A percentile compares a stretch with the other conserved stretches of the same genome.
Conservation (phyloP, 2,888 invertebrate species). For the Agonopterix heracliana region DNA sequence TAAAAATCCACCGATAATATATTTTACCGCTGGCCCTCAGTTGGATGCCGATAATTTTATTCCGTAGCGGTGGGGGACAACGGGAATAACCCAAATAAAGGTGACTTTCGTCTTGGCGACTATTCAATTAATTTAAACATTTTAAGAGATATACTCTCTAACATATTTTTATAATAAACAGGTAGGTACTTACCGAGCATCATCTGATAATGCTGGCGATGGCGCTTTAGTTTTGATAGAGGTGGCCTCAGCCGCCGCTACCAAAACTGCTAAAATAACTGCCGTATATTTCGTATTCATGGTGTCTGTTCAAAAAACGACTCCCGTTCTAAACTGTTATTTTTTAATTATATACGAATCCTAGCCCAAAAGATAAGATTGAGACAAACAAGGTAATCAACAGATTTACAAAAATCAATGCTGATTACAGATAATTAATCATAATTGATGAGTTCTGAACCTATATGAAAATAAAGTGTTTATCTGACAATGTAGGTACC, state of each 20-base stretch:
- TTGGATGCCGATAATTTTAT: no score
- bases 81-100: no score
- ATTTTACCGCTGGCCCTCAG: no score
- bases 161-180: no score
- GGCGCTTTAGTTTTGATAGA: constrained; percentile 21
- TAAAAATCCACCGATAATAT: no score
- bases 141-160: no score
- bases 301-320: constrained; percentile 18
- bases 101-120: no score
- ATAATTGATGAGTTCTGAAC: constrained; percentile 35
- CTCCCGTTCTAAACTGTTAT: constrained; percentile 12
- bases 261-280: constrained; percentile 34
- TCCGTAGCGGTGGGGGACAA: no score
- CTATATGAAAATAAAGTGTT: background rate
- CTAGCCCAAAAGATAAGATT: constrained; percentile 27
- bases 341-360: constrained; percentile 30
- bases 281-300: constrained; percentile 45
- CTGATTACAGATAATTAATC: constrained; percentile 28
- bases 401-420: constrained; percentile 20
- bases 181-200: constrained; percentile 22
- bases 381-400: constrained; percentile 28
- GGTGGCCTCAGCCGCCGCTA: constrained; percentile 45
- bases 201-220: constrained; percentile 15
- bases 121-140: no score
- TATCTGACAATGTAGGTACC: background rate